Percentiles rank a stretch among this genome's conserved stretches.
Evolutionary conservation across 2,113 vertebrate genomes (phyloP).

Genomic region (Cricetomys ansorgei): DNA sequence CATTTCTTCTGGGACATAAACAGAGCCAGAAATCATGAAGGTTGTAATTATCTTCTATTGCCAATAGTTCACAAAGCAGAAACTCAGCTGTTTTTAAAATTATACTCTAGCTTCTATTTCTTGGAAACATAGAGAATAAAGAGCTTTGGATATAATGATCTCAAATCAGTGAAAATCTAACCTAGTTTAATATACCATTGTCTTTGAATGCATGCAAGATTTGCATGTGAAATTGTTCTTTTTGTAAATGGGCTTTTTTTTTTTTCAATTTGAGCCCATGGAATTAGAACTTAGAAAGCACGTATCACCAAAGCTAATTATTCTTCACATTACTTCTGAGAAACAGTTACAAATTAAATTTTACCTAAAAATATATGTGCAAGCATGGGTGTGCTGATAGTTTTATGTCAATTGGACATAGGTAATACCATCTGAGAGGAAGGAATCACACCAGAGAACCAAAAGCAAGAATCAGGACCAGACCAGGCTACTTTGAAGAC

Average conservation of each 20-base stretch:
- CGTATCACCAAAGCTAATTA: conserved; percentile 29
- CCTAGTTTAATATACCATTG: conserved; percentile 49
- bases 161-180: conserved; percentile 63
- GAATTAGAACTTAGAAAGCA: not conserved
- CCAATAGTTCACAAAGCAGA: not conserved
- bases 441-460: not conserved
- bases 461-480: not conserved
- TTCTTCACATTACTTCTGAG: not conserved
- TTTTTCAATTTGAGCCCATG: not conserved
- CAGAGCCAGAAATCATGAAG: conserved; percentile 1
- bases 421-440: no score
- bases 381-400: no score
- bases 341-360: conserved; percentile 49
- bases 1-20: not conserved
- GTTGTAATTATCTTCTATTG: conserved; percentile 17
- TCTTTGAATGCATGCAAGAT: conserved; percentile 51
- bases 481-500: not conserved
- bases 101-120: conserved; percentile 5
- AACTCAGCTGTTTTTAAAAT: conserved; percentile 39
- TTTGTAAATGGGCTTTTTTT: conserved; percentile 30
- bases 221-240: conserved; percentile 57
- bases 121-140: conserved; percentile 48
- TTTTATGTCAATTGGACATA: no score
- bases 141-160: conserved; percentile 36
- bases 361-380: not conserved